Percentiles rank a stretch among this genome's conserved stretches.
phyloP scores from a whole-genome alignment of 2,113 vertebrate species.

The Hemibagrus wyckioides region DNA sequence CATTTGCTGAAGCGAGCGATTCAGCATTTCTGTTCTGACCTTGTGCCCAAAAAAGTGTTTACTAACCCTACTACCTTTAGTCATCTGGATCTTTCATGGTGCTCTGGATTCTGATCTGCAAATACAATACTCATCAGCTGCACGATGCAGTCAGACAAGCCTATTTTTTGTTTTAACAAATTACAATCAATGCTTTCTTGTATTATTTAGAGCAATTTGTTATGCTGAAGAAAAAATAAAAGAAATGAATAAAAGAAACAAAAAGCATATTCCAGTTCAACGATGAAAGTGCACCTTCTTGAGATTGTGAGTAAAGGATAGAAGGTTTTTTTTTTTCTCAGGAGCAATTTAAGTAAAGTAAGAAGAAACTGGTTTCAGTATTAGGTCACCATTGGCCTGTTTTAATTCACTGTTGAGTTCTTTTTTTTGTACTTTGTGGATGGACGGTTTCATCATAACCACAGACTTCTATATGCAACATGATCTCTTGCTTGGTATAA shows the following conservation, averaged over 20 bases:
- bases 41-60: constrained; percentile 64
- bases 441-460: neutral
- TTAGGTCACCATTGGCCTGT: neutral
- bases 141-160: constrained; percentile 51
- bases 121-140: constrained; percentile 44
- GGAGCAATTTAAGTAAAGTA: neutral
- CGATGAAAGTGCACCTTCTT: constrained; percentile 63
- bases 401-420: neutral
- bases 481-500: constrained; percentile 1
- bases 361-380: neutral
- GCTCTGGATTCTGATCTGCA: constrained; percentile 55
- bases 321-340: neutral
- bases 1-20: constrained; percentile 44
- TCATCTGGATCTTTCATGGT: constrained; percentile 52
- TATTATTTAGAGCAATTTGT: constrained; percentile 61
- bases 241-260: no score
- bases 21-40: constrained; percentile 58
- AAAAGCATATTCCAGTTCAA: constrained; percentile 65
- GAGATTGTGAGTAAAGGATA: constrained; percentile 18
- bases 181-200: constrained; percentile 59
- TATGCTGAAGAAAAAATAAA: constrained; percentile 73
- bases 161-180: constrained; percentile 56
- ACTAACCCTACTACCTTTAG: constrained; percentile 38
- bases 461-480: neutral
- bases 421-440: constrained; percentile 11